These are phyloP conservation scores for Agriopis aurantiaria DNA, from an alignment of 2,888 invertebrate genomes.

Conservation along the genomic window DNA sequence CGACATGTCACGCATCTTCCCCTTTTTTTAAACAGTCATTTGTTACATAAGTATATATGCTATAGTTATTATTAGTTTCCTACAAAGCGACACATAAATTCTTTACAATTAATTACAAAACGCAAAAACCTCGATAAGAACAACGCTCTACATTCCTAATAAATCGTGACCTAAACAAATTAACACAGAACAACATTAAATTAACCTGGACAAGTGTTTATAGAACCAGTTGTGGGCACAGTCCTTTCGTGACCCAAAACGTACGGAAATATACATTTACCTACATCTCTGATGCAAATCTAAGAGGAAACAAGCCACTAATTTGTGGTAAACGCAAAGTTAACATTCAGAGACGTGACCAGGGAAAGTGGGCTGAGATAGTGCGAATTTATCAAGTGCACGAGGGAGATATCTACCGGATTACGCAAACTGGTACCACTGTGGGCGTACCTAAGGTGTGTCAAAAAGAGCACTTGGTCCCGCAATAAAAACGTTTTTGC, in stretches of 20 bases:
- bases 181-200: conserved; percentile 26
- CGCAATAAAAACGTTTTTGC: too few species aligned
- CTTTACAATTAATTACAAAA: conserved; percentile 13
- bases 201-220: conserved; percentile 27
- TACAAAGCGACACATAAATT: background rate
- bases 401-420: conserved; percentile 49
- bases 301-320: conserved; percentile 41
- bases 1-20: too few species aligned
- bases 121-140: conserved; percentile 14
- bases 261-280: conserved; percentile 31
- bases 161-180: conserved; percentile 32
- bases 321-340: conserved; percentile 51
- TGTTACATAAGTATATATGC: too few species aligned
- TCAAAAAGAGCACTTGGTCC: background rate
- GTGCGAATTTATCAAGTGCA: conserved; percentile 64
- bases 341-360: conserved; percentile 61
- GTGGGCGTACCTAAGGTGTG: conserved; percentile 1
- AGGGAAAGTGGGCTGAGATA: conserved; percentile 68
- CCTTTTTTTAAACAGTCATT: too few species aligned
- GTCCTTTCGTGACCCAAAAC: conserved; percentile 36
- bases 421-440: conserved; percentile 40
- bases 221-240: conserved; percentile 25
- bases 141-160: conserved; percentile 10
- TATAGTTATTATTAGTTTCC: too few species aligned
- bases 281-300: conserved; percentile 39